Conservation (phyloP, 2,797 vertebrate genomes). For the Alectoris magna region DNA sequence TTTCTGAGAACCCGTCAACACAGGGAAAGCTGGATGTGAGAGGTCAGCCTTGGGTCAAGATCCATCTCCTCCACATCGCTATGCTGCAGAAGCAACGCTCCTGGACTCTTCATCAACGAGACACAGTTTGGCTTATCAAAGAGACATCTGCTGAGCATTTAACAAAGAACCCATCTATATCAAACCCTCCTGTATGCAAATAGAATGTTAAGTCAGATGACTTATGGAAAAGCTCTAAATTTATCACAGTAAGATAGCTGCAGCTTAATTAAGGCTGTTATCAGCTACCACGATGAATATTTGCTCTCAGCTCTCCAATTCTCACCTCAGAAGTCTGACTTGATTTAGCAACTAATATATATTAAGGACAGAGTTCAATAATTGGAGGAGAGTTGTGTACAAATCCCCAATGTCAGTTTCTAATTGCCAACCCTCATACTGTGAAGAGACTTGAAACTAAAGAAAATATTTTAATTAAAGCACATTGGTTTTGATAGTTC, state of each 20-base stretch:
- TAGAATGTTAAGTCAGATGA: constrained; percentile 4
- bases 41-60: background rate
- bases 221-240: constrained; percentile 30
- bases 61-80: background rate
- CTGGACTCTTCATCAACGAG: background rate
- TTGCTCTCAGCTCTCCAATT: constrained; percentile 7
- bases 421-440: background rate
- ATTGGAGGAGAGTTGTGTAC: background rate
- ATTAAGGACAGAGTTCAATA: background rate
- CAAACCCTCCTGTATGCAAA: constrained; percentile 25
- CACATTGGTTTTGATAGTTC: background rate
- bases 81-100: background rate
- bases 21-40: background rate
- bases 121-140: background rate
- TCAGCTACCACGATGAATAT: constrained; percentile 32
- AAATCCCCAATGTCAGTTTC: background rate
- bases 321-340: background rate
- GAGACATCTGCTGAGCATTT: background rate
- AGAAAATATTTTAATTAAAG: background rate
- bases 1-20: background rate
- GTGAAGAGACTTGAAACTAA: background rate
- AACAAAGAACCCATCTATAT: background rate
- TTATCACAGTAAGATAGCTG: constrained; percentile 37
- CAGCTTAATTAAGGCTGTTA: constrained; percentile 53
- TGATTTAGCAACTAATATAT: constrained; percentile 4